Conservation (phyloP, 2,888 invertebrate species). For the Conus canariensis region DNA sequence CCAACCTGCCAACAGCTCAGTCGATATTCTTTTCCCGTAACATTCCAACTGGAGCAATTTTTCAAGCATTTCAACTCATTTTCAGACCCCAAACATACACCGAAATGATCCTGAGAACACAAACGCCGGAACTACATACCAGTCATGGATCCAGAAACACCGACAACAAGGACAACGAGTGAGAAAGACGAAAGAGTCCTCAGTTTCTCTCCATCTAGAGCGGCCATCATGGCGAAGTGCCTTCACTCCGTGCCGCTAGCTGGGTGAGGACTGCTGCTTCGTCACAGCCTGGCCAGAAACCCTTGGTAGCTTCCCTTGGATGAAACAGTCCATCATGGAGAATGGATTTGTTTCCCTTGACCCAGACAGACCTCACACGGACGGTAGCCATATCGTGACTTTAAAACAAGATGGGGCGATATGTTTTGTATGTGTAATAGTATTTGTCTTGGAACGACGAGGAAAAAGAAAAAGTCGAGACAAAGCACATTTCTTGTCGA, state of each 20-base stretch:
- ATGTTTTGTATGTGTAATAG: too few species aligned
- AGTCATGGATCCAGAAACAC: background rate
- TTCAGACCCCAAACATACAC: background rate
- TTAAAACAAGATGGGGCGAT: too few species aligned
- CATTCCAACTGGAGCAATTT: background rate
- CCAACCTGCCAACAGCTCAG: background rate
- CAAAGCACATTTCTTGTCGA: too few species aligned
- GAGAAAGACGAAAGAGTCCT: background rate
- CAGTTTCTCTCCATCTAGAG: background rate
- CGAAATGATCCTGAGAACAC: background rate
- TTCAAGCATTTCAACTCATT: background rate
- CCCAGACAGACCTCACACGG: background rate
- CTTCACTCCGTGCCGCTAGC: background rate
- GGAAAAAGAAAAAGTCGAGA: too few species aligned
- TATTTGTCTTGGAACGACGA: too few species aligned
- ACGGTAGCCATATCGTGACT: too few species aligned
- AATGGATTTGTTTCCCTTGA: constrained; percentile 17
- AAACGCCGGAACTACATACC: background rate
- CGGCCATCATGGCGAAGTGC: constrained; percentile 40
- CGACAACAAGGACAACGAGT: background rate
- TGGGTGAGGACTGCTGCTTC: background rate
- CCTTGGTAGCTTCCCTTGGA: constrained; percentile 1
- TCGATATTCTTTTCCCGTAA: background rate
- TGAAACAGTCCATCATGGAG: background rate
- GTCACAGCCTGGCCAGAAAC: too few species aligned